Evolutionary conservation across 2,113 vertebrate species (phyloP), one percentile per base, ranked within the genome.

Genomic region (Cyphomyrus discorhynchus): DNA sequence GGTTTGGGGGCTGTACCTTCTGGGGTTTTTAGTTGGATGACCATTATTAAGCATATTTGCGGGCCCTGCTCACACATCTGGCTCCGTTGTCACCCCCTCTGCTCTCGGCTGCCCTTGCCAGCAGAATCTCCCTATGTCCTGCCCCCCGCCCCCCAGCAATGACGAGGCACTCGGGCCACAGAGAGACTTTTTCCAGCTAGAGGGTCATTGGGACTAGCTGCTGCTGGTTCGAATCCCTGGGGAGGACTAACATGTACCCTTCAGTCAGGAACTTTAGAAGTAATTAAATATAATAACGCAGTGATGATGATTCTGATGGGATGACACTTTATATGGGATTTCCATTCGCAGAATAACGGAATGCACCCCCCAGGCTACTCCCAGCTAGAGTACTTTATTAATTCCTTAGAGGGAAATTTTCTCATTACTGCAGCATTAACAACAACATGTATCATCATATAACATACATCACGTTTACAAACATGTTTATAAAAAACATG

Each of bases 131-230:
- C 49, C 17, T 45, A 1, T 46, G 6, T 45, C 27, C 66, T 3
- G 19, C 50, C 52, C 97, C 27, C 66, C 3, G 35, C 50, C 52
- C 97, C 98, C 1, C 84, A 39, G 70, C 19, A 82, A 53, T 53
- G 52, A 89, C 52, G 35, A 77, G 19, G 66, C 88, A 77, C 88
- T 88, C 62, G 4, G 31, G 15, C 21, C 11, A 80, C 47, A 9
- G 11, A 31, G 52, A 56, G 86, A 52, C 50, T 56, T 49, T 49
- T 49, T 49, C 49, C 47, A 49, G 15, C 52, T 53, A 19, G 52
- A 53, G 52, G 52, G 4, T 53, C 53, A 56, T 17, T 56, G 53
- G 19, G 53, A 56, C 19, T 56, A 21, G 53, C 52, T 21, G 56
- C 56, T 62, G 3, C 56, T 9, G 24, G 21, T 5, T 53, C 56